Base-by-base conservation (phyloP, 53 echinoderm and acorn worm species). In the Crossaster papposus region DNA sequence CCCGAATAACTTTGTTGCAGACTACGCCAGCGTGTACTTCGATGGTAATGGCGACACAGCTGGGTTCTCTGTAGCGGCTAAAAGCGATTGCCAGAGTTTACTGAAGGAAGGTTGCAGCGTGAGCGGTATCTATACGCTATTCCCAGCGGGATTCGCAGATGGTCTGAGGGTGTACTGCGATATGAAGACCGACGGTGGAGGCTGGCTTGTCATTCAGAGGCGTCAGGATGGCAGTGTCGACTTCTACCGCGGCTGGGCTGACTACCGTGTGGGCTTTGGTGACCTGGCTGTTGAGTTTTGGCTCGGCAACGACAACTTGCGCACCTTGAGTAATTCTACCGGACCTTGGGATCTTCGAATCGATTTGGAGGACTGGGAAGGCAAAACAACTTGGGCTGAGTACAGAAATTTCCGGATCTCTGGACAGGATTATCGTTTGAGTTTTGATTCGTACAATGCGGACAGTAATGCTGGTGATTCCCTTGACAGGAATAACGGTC, bases 141-240 rank as follows among this genome's bases (percentile, higher is more conserved):
- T 34, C 32, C 81, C 81, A 0, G 51, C 33, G 20, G 81, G 81
- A 81, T 81, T 36, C 28, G 9, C 34, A 7, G 11, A 36, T 0
- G 81, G 81, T 36, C 35, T 81, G 22, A 33, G 20, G 81, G 81
- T 81, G 14, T 81, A 32, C 81, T 81, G 81, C 23, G 81, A 81
- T 23, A 81, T 81, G 81, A 22, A 64, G 17, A 8, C 64, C 0
- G 81, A 36, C n/a, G 81, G 81, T n/a, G 65, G 81, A 1, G 62
- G 81, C 6, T 81, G 81, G 81, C 32, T 81, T 23, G 81, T 81
- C 63, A n/a, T 81, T 14, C 81, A 81, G 81, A 64, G 81, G 34
- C 81, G 81, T 17, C 38, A 63, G 37, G 64, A 81, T 53, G 79
- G 79, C 79, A 79, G 79, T 30, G 79, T 79, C 51, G 79, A 79